These are phyloP conservation scores for Hydrophis major DNA, from an alignment of 2,797 vertebrate genomes.

Conservation along the genomic window DNA sequence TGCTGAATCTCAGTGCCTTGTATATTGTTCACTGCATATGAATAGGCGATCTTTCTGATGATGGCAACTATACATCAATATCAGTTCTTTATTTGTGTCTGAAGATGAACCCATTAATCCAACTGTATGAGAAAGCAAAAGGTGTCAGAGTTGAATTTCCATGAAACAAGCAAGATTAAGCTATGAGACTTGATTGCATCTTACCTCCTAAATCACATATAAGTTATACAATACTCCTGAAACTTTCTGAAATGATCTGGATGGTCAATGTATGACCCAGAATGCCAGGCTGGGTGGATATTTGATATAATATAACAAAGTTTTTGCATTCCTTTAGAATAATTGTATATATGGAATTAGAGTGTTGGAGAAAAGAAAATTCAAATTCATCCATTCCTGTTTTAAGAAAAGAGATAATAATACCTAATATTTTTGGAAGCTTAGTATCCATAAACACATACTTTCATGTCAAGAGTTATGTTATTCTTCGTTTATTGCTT, in stretches of 20 bases:
- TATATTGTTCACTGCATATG: background rate
- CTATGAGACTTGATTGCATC: background rate
- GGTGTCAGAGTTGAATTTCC: background rate
- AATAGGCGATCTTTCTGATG: background rate
- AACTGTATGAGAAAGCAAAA: background rate
- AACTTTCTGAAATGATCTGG: background rate
- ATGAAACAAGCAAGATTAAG: background rate
- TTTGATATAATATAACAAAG: background rate
- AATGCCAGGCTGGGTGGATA: background rate
- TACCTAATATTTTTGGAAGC: background rate
- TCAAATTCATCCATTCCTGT: background rate
- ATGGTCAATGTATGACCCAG: background rate
- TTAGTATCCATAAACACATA: background rate
- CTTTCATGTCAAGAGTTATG: background rate
- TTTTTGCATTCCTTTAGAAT: background rate
- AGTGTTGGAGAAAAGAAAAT: background rate
- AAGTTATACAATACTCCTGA: background rate
- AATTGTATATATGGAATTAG: background rate
- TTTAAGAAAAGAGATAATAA: background rate
- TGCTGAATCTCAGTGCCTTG: background rate
- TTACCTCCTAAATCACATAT: background rate
- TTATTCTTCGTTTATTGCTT: background rate
- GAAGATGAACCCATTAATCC: background rate
- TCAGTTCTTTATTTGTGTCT: background rate
- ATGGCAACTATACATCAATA: background rate